phyloP scores from a whole-genome alignment of 2,888 invertebrate species.

The Galerucella nymphaeae region DNA sequence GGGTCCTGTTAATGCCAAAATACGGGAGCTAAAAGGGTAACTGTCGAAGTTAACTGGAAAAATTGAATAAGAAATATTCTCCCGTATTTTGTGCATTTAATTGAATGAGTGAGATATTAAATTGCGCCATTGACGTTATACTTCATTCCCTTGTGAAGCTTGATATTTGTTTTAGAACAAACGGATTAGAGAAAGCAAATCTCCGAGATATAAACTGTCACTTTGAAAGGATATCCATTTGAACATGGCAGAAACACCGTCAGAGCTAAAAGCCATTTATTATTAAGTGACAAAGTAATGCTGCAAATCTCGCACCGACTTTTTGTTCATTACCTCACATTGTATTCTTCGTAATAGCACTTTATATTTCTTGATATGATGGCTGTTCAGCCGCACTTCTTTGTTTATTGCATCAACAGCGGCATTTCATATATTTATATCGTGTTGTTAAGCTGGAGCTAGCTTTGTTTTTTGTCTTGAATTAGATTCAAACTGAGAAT shows the following conservation, averaged over 20 bases:
- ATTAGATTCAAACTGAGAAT: background rate
- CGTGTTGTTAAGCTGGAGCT: constrained; percentile 9
- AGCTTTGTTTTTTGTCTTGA: constrained; percentile 7
- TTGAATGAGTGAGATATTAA: background rate
- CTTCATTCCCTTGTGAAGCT: constrained; percentile 9
- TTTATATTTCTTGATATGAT: constrained; percentile 33
- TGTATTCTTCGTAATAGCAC: constrained; percentile 34
- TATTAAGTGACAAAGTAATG: constrained; percentile 37
- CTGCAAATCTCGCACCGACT: constrained; percentile 37
- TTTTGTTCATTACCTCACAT: constrained; percentile 40
- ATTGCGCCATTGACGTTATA: background rate
- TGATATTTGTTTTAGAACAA: constrained; percentile 32
- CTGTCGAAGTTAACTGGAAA: too few relatives aligned
- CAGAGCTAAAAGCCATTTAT: constrained; percentile 37
- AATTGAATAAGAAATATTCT: too few relatives aligned
- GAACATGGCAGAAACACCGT: constrained; percentile 30
- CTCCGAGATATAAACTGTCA: constrained; percentile 37
- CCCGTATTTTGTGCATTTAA: too few relatives aligned
- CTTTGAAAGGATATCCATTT: constrained; percentile 35
- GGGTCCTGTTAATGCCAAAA: too few relatives aligned
- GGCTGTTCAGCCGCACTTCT: constrained; percentile 29
- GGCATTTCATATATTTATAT: constrained; percentile 28
- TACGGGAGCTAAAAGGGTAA: too few relatives aligned
- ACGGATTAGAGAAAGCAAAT: constrained; percentile 35
- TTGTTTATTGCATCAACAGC: constrained; percentile 30